phyloP scores from a whole-genome alignment of 1,140 invertebrate genomes.

The Proctacanthus coquilletti region DNA sequence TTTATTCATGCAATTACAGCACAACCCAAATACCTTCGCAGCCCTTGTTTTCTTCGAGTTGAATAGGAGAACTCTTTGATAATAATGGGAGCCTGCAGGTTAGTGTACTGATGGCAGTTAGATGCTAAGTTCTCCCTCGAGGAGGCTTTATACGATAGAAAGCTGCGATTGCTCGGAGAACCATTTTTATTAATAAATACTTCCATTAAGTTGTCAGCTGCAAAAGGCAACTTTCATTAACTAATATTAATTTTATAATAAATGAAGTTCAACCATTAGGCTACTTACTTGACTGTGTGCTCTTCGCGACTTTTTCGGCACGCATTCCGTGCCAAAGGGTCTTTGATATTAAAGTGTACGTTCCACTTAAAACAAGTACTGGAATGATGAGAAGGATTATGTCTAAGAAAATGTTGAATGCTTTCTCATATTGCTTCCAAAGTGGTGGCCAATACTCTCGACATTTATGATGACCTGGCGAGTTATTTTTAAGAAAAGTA shows the following conservation, averaged over 20 bases:
- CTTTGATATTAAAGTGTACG: not conserved
- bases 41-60: slow-evolving; percentile 2
- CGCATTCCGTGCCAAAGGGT: not conserved
- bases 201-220: slow-evolving; percentile 4
- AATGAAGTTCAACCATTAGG: no score
- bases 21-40: not conserved
- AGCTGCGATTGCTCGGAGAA: slow-evolving; percentile 3
- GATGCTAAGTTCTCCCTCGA: not conserved
- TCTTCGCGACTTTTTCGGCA: not conserved
- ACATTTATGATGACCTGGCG: not conserved
- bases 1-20: not conserved
- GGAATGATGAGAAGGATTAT: not conserved
- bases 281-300: not conserved
- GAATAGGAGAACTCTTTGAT: slow-evolving; percentile 4
- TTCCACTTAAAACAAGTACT: not conserved
- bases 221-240: not conserved
- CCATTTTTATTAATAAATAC: slow-evolving; percentile 4
- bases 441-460: not conserved
- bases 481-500: no score
- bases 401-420: not conserved
- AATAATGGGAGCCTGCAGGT: not conserved
- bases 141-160: not conserved
- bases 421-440: not conserved
- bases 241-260: not conserved
- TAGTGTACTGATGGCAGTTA: not conserved